Conservation (phyloP, 2,888 invertebrate species). For the Eustalomyia histrio region DNA sequence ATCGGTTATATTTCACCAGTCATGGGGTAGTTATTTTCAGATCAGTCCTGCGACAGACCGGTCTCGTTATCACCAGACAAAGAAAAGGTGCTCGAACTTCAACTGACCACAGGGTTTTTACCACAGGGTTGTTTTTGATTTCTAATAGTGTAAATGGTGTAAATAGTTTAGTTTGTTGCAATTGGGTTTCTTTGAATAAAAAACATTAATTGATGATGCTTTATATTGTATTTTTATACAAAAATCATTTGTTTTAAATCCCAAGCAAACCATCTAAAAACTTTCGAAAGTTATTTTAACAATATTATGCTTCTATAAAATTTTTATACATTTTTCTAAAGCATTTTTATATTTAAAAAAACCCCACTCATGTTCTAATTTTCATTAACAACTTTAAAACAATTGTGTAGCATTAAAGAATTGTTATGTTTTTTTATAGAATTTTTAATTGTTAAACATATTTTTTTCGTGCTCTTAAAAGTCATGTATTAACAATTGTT, state of each 20-base stretch:
- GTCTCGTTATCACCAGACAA: no score
- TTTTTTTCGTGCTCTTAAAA: conserved; percentile 5
- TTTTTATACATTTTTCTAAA: not conserved
- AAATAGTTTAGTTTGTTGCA: not conserved
- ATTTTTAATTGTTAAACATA: not conserved
- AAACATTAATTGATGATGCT: not conserved
- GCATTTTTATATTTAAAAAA: conserved; percentile 25
- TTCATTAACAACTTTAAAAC: not conserved
- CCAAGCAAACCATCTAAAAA: not conserved
- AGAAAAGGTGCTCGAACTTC: no score
- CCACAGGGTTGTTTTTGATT: no score
- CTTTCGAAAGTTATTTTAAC: not conserved
- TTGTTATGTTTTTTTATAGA: conserved; percentile 4
- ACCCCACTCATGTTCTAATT: conserved; percentile 38
- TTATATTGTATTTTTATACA: not conserved
- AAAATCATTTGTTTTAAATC: not conserved
- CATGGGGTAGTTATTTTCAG: no score
- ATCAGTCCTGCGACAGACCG: no score
- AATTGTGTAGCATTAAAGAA: not conserved
- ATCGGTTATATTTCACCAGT: no score
- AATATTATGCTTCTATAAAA: not conserved
- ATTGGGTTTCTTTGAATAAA: not conserved
- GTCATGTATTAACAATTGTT: conserved; percentile 4
- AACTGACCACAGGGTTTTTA: no score
- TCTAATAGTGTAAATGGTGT: conserved; percentile 1